Base-by-base conservation (phyloP, 2,113 vertebrate genomes). In the Otocyon megalotis region DNA sequence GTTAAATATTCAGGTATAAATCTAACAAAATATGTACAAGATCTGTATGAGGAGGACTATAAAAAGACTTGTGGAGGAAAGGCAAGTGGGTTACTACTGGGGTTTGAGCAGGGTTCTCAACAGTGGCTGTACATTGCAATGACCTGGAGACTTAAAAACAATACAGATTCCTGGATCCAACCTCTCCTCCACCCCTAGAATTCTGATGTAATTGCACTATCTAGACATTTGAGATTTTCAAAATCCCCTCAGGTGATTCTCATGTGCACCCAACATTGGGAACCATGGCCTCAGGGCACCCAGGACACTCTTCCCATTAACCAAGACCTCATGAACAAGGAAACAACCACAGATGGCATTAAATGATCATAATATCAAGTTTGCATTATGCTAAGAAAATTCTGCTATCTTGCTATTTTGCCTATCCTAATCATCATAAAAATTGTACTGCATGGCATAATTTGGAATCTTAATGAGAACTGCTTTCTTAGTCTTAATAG, bases 401-500 rank as follows among this genome's bases (percentile, higher is more conserved):
- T 1, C 0, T 5, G 77, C 95, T 85, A 0, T 54, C n/a, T 69
- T 71, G 77, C 77, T 54, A 56, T 81, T 84, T 93, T 88, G 93
- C 92, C 82, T 8, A 14, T 58, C 80, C 76, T 96, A 90, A 96
- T 98, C 97, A 96, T 94, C 65, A 56, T 72, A 67, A 97, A 77
- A 90, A 90, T 65, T 35, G 89, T 74, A 69, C 69, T 43, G 82
- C n/a, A 0, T 50, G 28, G 90, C 90, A 88, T 93, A 63, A 76
- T 96, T 95, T 96, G 92, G 63, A 95, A 93, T 96, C 93, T 90
- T 96, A 88, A 69, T 83, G 37, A 92, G 86, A 96, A 97, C 85
- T 71, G 62, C 89, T 94, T 91, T 92, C 95, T 97, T 97, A 79
- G 71, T 94, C 97, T 97, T 96, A 98, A 97, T 95, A 97, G 95